These are phyloP conservation scores for Noctua comes DNA, from an alignment of 2,888 invertebrate genomes.

Conservation along the genomic window DNA sequence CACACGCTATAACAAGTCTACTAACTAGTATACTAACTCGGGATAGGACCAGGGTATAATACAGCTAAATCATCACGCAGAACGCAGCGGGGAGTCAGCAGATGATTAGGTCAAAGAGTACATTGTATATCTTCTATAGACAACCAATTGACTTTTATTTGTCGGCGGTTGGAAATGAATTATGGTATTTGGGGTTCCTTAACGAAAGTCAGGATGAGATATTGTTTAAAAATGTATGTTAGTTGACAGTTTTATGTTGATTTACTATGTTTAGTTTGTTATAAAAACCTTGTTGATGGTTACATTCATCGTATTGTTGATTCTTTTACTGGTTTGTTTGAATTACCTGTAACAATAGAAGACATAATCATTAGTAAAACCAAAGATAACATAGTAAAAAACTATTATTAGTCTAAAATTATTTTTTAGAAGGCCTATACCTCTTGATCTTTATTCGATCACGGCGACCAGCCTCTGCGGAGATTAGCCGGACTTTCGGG, in stretches of 20 bases:
- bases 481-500: too few relatives aligned
- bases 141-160: constrained; percentile 66
- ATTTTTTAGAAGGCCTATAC: too few relatives aligned
- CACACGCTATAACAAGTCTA: constrained; percentile 32
- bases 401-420: too few relatives aligned
- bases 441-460: too few relatives aligned
- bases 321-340: neutral
- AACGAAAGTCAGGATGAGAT: neutral
- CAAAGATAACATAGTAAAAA: neutral
- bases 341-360: constrained; percentile 49
- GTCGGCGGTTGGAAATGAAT: constrained; percentile 44
- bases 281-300: constrained; percentile 22
- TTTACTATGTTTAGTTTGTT: neutral
- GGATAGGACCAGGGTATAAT: constrained; percentile 29
- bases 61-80: constrained; percentile 61
- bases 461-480: too few relatives aligned
- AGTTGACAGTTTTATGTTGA: too few relatives aligned
- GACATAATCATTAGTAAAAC: neutral
- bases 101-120: constrained; percentile 55
- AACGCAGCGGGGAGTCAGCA: constrained; percentile 57
- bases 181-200: constrained; percentile 38
- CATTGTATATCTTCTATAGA: constrained; percentile 59
- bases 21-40: constrained; percentile 25
- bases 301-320: neutral
- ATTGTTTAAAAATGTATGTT: neutral